Conservation (phyloP, 2,888 invertebrate genomes). For the Oxytorus armatus region DNA sequence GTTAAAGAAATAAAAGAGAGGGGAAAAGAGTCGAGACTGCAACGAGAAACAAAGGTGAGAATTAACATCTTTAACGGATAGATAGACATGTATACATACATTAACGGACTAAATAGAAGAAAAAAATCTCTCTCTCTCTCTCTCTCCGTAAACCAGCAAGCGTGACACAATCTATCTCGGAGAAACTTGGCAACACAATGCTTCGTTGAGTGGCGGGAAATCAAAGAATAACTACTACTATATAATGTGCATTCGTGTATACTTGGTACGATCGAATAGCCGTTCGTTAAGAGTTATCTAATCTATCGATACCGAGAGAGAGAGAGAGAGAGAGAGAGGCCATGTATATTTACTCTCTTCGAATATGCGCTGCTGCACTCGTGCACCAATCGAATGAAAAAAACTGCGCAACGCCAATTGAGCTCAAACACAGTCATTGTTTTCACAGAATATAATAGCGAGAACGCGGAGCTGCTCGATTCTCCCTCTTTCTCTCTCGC, state of each 20-base stretch:
- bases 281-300: conserved; percentile 61
- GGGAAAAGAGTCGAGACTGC: conserved; percentile 23
- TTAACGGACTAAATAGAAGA: conserved; percentile 23
- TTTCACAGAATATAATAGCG: conserved; percentile 51
- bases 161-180: conserved; percentile 50
- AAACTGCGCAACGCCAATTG: conserved; percentile 63
- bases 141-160: conserved; percentile 52
- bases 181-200: conserved; percentile 53
- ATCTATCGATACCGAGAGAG: conserved; percentile 56
- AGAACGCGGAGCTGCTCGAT: conserved; percentile 28
- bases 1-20: conserved; percentile 21
- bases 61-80: conserved; percentile 59
- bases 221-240: conserved; percentile 57
- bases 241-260: conserved; percentile 48
- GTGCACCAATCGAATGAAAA: conserved; percentile 56
- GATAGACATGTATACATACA: conserved; percentile 28
- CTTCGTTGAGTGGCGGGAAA: conserved; percentile 57
- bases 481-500: conserved; percentile 12
- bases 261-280: conserved; percentile 39
- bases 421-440: conserved; percentile 57
- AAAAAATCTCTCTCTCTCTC: too few species aligned
- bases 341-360: conserved; percentile 63
- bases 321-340: conserved; percentile 41
- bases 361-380: conserved; percentile 53
- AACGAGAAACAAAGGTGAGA: conserved; percentile 59